A percentile compares a stretch with the other conserved stretches of the same genome.
Evolutionary conservation across 2,113 vertebrate species (phyloP).

Genomic region (Ammodytes marinus): DNA sequence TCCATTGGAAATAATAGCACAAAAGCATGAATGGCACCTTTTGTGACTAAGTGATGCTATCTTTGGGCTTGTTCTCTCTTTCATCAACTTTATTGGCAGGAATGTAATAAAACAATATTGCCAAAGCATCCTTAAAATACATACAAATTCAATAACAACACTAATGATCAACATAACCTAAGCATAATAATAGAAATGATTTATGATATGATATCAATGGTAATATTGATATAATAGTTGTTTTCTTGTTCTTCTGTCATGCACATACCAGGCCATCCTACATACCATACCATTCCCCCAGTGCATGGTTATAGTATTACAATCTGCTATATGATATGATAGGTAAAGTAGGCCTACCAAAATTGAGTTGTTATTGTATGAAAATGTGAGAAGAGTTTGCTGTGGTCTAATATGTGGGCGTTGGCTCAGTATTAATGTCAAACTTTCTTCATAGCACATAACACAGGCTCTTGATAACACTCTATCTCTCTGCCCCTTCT

Average conservation of each 20-base stretch:
- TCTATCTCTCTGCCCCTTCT: not conserved
- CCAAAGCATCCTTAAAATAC: too few relatives aligned
- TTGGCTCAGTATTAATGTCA: conserved; percentile 11
- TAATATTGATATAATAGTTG: too few relatives aligned
- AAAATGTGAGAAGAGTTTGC: not conserved
- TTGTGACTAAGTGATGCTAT: not conserved
- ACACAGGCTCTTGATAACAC: not conserved
- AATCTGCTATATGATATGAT: not conserved
- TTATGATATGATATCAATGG: too few relatives aligned
- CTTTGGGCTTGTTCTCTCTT: not conserved
- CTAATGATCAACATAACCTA: too few relatives aligned
- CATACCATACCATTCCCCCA: too few relatives aligned
- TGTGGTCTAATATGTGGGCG: not conserved
- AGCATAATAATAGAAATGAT: too few relatives aligned
- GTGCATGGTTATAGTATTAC: not conserved
- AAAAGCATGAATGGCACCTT: not conserved
- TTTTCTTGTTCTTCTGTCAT: too few relatives aligned
- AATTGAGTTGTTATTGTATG: not conserved
- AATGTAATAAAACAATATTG: too few relatives aligned
- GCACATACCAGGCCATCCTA: not conserved
- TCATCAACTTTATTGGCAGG: not conserved
- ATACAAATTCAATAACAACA: too few relatives aligned
- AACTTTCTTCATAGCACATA: not conserved
- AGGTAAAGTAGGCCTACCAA: not conserved
- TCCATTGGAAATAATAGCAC: not conserved